Evolutionary conservation across 2,113 vertebrate species (phyloP).

Genomic region (Corapipo altera): DNA sequence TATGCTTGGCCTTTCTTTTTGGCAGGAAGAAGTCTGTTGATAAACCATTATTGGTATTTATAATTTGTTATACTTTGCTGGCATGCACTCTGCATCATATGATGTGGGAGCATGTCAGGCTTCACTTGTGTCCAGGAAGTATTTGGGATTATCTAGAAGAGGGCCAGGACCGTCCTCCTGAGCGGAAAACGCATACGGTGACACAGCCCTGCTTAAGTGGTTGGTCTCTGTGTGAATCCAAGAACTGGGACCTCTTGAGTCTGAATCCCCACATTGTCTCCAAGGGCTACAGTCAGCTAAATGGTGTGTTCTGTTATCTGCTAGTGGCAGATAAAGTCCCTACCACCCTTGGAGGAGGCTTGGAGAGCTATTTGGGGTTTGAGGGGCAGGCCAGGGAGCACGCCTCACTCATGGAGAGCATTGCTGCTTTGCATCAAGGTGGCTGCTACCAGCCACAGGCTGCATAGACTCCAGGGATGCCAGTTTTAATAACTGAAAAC

Average conservation of each 20-base stretch:
- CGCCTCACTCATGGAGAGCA: rapidly evolving
- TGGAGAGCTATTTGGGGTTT: not conserved
- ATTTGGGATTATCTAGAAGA: not conserved
- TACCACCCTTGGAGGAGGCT: not conserved
- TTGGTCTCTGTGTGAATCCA: not conserved
- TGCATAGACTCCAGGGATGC: not conserved
- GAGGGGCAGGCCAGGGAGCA: not conserved
- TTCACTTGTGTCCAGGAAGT: not conserved
- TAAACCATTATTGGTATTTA: not conserved
- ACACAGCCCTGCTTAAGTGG: too few species aligned
- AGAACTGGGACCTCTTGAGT: not conserved
- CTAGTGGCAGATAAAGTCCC: not conserved
- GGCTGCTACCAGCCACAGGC: not conserved
- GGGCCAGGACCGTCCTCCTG: not conserved
- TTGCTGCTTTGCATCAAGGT: not conserved
- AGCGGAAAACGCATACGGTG: rapidly evolving
- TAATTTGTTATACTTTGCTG: not conserved
- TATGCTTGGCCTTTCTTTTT: not conserved
- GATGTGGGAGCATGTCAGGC: not conserved
- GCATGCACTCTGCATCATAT: not conserved
- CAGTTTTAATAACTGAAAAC: not conserved
- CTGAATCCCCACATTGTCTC: not conserved
- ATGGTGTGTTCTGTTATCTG: not conserved
- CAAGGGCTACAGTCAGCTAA: not conserved
- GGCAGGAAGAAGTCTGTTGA: rapidly evolving